Evolutionary conservation across 2,888 invertebrate genomes (phyloP).

Genomic region (Lasioglossum figueresi): DNA sequence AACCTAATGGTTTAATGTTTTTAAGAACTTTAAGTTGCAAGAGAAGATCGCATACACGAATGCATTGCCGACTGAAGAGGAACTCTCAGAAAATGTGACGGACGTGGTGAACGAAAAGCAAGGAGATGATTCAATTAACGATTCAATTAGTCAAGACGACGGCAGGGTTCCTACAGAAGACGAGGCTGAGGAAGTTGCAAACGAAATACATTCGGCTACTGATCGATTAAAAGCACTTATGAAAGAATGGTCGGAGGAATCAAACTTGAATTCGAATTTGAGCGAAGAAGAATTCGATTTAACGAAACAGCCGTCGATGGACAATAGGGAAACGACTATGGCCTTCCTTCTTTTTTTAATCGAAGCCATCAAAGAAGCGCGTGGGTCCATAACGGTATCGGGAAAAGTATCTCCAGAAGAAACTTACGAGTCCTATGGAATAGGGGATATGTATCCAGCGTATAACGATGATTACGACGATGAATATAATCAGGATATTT

Average conservation of each 20-base stretch:
- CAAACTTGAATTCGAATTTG: neutral
- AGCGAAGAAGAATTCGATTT: neutral
- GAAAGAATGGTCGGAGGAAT: neutral
- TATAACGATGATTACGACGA: neutral
- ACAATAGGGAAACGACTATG: neutral
- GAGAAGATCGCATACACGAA: neutral
- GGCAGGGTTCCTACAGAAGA: neutral
- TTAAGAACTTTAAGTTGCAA: neutral
- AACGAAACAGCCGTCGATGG: too few relatives aligned
- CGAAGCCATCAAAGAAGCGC: neutral
- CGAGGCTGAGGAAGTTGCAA: neutral
- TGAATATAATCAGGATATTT: too few relatives aligned
- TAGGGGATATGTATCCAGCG: neutral
- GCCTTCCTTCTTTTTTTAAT: neutral
- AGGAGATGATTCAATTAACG: neutral
- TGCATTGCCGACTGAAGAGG: neutral
- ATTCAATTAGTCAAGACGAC: neutral
- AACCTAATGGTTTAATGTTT: neutral
- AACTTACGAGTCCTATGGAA: neutral
- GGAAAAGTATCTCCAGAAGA: too few relatives aligned
- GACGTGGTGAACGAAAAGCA: neutral
- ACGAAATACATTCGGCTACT: neutral
- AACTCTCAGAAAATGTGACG: neutral
- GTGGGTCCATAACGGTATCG: neutral
- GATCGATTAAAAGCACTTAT: neutral